Percentiles rank a stretch among this genome's conserved stretches.
Evolutionary conservation across 2,888 invertebrate genomes (phyloP).

Genomic region (Melanotus villosus): DNA sequence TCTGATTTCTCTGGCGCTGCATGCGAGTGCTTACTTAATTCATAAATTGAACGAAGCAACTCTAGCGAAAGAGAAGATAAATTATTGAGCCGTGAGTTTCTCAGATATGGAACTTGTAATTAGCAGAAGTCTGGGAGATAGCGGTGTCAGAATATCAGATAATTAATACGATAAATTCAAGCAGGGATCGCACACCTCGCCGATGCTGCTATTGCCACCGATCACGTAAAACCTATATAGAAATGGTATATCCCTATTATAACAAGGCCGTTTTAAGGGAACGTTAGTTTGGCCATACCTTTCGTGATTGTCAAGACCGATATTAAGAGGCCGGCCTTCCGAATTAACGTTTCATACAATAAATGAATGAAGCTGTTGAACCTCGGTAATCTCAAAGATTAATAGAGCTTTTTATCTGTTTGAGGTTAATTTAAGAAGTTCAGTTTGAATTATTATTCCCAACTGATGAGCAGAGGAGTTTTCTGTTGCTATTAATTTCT

Average conservation of each 20-base stretch:
- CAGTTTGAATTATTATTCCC: constrained; percentile 28
- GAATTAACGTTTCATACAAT: constrained; percentile 19
- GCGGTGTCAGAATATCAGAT: constrained; percentile 54
- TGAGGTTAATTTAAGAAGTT: constrained; percentile 37
- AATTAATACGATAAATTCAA: constrained; percentile 56
- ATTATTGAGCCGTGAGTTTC: constrained; percentile 51
- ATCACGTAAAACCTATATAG: constrained; percentile 26
- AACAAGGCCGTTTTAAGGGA: too few species aligned
- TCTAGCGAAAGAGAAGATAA: constrained; percentile 48
- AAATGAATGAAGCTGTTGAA: constrained; percentile 29
- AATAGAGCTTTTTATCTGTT: constrained; percentile 38
- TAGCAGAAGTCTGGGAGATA: constrained; percentile 53
- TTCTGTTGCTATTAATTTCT: constrained; percentile 16
- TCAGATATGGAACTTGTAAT: constrained; percentile 54
- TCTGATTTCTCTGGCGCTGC: constrained; percentile 23
- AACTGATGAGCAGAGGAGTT: constrained; percentile 3
- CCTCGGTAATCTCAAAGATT: constrained; percentile 29
- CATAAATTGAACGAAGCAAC: constrained; percentile 43
- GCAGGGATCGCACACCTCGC: constrained; percentile 25
- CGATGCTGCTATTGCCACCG: constrained; percentile 12
- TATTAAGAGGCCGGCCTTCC: constrained; percentile 19
- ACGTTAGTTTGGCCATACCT: too few species aligned
- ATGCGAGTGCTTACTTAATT: constrained; percentile 41
- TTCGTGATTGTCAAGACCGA: constrained; percentile 6
- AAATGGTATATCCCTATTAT: background rate